Conservation (phyloP, 2,888 invertebrate genomes). For the Athalia circularis region DNA sequence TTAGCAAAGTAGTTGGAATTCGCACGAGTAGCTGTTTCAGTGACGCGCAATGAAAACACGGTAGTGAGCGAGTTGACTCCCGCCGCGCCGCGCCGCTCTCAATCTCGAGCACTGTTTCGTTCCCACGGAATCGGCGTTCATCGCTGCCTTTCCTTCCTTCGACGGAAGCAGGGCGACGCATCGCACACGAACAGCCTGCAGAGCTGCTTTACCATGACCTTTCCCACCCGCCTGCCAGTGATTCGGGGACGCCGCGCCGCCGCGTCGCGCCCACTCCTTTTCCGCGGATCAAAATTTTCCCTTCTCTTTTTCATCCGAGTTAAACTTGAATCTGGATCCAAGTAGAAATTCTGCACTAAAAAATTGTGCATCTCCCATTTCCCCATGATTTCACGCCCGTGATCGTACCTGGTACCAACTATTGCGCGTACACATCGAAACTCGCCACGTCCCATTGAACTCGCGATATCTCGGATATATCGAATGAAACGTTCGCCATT, state of each 20-base stretch:
- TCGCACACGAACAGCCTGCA: slow-evolving; percentile 31
- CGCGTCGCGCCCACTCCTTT: not conserved
- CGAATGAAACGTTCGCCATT: slow-evolving; percentile 19
- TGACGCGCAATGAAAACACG: slow-evolving; percentile 42
- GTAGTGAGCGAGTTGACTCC: slow-evolving; percentile 35
- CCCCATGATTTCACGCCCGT: not conserved
- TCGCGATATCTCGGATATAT: slow-evolving; percentile 14
- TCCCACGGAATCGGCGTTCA: slow-evolving; percentile 38
- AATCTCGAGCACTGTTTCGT: slow-evolving; percentile 35
- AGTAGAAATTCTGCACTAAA: too few species aligned
- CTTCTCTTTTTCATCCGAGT: not conserved
- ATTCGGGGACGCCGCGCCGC: slow-evolving; percentile 5
- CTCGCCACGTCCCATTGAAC: slow-evolving; percentile 26
- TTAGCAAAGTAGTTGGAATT: slow-evolving; percentile 23
- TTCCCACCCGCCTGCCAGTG: slow-evolving; percentile 19
- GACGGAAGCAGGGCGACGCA: slow-evolving; percentile 39
- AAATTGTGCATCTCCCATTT: not conserved
- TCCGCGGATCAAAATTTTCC: slow-evolving; percentile 17
- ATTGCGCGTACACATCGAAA: not conserved
- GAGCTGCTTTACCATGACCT: slow-evolving; percentile 36
- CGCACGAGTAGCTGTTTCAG: slow-evolving; percentile 34
- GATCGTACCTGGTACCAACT: not conserved
- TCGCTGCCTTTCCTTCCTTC: slow-evolving; percentile 8
- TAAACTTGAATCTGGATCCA: too few species aligned
- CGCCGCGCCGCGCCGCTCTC: slow-evolving; percentile 22